Base-by-base conservation (phyloP, 2,797 vertebrate species). In the Spondyliosoma cantharus region DNA sequence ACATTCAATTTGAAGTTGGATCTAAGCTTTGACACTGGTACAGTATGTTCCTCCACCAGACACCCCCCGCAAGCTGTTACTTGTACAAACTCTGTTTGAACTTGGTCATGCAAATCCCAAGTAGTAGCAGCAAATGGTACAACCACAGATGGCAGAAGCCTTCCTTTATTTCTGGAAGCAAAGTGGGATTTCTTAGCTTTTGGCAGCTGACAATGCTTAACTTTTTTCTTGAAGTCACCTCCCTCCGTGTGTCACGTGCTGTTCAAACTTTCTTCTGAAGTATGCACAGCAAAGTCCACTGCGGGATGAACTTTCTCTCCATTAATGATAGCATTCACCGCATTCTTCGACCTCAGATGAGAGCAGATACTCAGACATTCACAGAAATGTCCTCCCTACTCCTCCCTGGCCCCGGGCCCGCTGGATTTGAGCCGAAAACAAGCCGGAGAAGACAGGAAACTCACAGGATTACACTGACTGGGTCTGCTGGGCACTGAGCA, bases 381-480 rank as follows among this genome's bases (percentile, higher is more conserved):
- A 71, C 78, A 79, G 64, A 84, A 54, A 42, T 68, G 57, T 87
- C 84, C 75, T 89, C 88, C 85, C 85, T 86, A 84, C 84, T 84
- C 85, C 90, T 85, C 91, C 90, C 89, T 87, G 82, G 81, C 87
- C 78, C 64, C 3, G 9, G 81, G 86, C 80, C 78, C 72, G 27
- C 48, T 77, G 83, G 80, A 87, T 77, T 49, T 65, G 71, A 83
- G 80, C 67, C 2, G 24, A 88, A 37, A 83, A 75, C 42, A 65
- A 78, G 75, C 79, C 60, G 76, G 76, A 82, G 60, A 76, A 60
- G 80, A 89, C 83, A 86, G 88, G 91, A 92, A 91, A 83, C 84
- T 66, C 60, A 52, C 24, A 75, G 89, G 90, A 93, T 92, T 87
- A 89, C 71, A 52, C 24, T 63, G 84, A 75, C 78, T 79, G 83